Percentiles rank a stretch among this genome's conserved stretches.
Conservation (phyloP, 2,888 invertebrate species). For the Apodemia hepburni region DNA sequence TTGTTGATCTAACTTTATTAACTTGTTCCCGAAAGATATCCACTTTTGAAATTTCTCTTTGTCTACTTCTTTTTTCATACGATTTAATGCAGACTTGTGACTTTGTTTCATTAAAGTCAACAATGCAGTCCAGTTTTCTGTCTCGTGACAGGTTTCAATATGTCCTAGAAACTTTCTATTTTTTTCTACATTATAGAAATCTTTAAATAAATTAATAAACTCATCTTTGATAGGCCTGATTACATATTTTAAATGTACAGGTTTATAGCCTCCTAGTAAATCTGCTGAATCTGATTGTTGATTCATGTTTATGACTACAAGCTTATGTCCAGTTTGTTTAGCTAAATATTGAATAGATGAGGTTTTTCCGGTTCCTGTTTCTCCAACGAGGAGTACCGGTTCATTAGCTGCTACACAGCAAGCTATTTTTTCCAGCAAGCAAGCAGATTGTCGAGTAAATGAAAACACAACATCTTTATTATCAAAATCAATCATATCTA, state of each 20-base stretch:
- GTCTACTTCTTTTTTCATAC: constrained; percentile 59
- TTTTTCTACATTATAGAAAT: constrained; percentile 87
- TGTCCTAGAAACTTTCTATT: constrained; percentile 92
- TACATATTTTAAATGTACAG: constrained; percentile 93
- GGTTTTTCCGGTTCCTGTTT: constrained; percentile 99
- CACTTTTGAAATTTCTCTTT: constrained; percentile 75
- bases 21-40: constrained; percentile 83
- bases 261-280: constrained; percentile 97
- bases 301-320: constrained; percentile 98
- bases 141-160: constrained; percentile 87
- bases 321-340: constrained; percentile 88
- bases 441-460: constrained; percentile 89
- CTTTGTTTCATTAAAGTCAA: constrained; percentile 89
- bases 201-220: constrained; percentile 90
- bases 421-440: constrained; percentile 92
- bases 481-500: constrained; percentile 58
- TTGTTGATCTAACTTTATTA: constrained; percentile 87
- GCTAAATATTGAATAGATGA: constrained; percentile 96
- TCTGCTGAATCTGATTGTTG: constrained; percentile 99
- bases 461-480: constrained; percentile 83
- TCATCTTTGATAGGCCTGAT: constrained; percentile 90
- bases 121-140: constrained; percentile 86
- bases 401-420: constrained; percentile 91
- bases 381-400: constrained; percentile 96
- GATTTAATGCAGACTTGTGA: constrained; percentile 81